Evolutionary conservation across 2,113 vertebrate genomes (phyloP), one percentile per base, ranked within the genome.

Genomic region (Percopsis transmontana): DNA sequence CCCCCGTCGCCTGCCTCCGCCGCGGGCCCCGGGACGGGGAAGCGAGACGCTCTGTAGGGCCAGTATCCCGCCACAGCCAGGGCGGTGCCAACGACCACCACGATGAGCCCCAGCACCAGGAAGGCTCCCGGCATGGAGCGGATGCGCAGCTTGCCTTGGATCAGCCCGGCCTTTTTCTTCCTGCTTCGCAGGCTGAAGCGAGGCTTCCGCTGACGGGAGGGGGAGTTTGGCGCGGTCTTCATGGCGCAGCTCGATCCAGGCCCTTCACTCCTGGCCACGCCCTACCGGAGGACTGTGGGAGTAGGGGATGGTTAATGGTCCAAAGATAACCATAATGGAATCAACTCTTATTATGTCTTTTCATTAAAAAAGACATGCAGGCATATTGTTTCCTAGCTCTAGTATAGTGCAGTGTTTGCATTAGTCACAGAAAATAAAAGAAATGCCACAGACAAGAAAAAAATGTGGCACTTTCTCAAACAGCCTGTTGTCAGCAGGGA

Each of bases 41-140:
- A 79, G 2, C 89, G 85, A 0, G 89, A 85, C 0, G 83, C 56
- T 50, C 82, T 77, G 77, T 96, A 93, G 2, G 96, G 95, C 97
- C 97, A 98, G 88, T 99, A 99, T 20, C 96, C 96, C 0, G 94
- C 94, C 76, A 98, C 95, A 0, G 97, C 97, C 5, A 97, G 90
- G 14, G 92, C 94, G 14, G 95, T 95, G 78, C 97, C 97, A 54
- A 95, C 93, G 45, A 94, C 74, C 13, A 99, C 96, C 45, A 99
- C 93, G 0, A 95, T 74, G 48, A 95, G 68, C 12, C 96, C 97
- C 79, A 98, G 88, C 66, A 96, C 80, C 24, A 97, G 87, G 59
- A 98, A 98, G 27, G 92, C 95, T 48, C 97, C 97, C 0, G 97
- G 94, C 0, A 94, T 81, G 0, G 97, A 99, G 68, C 93, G 94